Base-by-base conservation (phyloP, 2,888 invertebrate genomes). In the Acanthococcus lagerstroemiae region DNA sequence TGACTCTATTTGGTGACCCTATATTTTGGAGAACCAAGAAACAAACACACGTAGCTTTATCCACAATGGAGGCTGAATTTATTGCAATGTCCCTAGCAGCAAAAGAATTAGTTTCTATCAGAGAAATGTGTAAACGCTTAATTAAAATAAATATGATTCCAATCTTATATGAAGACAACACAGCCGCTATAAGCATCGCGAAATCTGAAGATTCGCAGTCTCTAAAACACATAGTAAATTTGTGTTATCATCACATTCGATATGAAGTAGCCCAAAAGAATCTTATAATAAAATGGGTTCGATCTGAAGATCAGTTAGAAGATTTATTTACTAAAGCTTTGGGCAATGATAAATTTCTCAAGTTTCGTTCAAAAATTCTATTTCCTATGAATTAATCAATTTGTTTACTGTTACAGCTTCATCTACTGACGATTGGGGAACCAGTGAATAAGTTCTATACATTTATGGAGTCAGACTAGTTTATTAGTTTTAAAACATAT, bases 1-100 rank as follows among this genome's bases (percentile, higher is more conserved):
- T 30, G 37, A 30, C 6, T 6, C n/a, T 30, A 9, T 30, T 30
- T 12, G 37, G 12, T 30, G 6, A 30, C 12, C 6, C 12, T 9
- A 30, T 30, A 30, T 30, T 30, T 30, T 30, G 37, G 37, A 6
- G 37, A 30, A 30, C 37, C 6, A 30, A 30, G 37, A 30, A 30
- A 30, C 37, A 30, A 30, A 9, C 37, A 30, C 37, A 30, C 12
- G 37, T 65, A 24, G 37, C 65, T 12, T 15, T 55, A 2, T 65
- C 71, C 3, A 72, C 72, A 1, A 72, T 71, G 37, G 37, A 30
- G 37, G 37, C 37, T 9, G 37, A 30, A 30, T 30, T 30, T 30
- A 30, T 30, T 9, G 37, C 37, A 9, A 30, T 30, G 37, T 30
- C 37, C 6, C 37, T 30, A 6, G 37, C 37, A 9, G 6, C 7